Evolutionary conservation across 2,888 invertebrate species (phyloP), one percentile per base, ranked within the genome.

Genomic region (Sussaba pulchella): DNA sequence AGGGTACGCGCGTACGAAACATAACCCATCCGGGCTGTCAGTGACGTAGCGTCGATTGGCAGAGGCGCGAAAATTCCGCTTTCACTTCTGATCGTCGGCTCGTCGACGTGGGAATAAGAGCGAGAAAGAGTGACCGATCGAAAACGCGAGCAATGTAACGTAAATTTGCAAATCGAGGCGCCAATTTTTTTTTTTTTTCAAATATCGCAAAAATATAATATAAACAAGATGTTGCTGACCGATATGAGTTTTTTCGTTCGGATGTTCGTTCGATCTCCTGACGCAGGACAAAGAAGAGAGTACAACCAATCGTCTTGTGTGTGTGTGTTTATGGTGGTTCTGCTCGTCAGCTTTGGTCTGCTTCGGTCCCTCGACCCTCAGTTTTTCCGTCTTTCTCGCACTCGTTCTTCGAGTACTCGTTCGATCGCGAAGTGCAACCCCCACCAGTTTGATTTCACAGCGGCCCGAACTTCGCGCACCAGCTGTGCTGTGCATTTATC

Each of bases 41-140:
- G 86, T 88, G 86, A 85, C 83, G 84, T 85, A 84, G 84, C 86
- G 85, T 85, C 85, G 72, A 78, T 82, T 74, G 76, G 52, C 70
- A 72, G 85, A 86, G 88, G 87, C 89, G 88, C 88, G 87, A 88
- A 89, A 89, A 88, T 86, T 81, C 81, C 78, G 80, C 83, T 77
- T 73, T 72, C 59, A 70, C 72, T 73, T 24, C 43, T 72, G 26
- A 10, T 45, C 24, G 26, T 19, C 17, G 52, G 43, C 19, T 24
- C 63, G 41, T 41, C 12, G 45, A 73, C 54, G 64, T 52, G 50
- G 17, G 17, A 59, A 21, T 31, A 70, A 61, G 54, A 75, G 54
- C 57, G 31, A 31, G 6, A 54, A 67, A 67, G 50, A 17, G 10
- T n/a, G 1, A 14, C 75, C 67, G 47, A 75, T 67, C 75, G 75